phyloP scores from a whole-genome alignment of 92 coral and sea anemone species.

The Parazoanthus darwini region DNA sequence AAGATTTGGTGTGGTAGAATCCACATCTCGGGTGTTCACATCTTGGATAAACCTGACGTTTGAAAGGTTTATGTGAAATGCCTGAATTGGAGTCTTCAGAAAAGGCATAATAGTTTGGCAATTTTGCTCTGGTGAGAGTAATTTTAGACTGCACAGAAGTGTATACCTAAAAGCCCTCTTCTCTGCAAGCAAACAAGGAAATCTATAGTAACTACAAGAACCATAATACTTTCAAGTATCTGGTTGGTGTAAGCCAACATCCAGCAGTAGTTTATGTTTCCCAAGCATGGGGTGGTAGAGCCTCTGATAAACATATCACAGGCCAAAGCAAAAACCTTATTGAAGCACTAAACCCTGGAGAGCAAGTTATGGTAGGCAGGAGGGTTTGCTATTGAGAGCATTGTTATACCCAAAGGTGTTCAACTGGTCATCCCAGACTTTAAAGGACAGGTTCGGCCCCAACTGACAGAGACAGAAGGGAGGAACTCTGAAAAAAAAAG shows the following conservation, averaged over 20 bases:
- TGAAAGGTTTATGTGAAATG: conserved; percentile 33
- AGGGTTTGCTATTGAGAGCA: conserved; percentile 57
- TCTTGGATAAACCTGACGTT: conserved; percentile 52
- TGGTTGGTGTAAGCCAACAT: conserved; percentile 46
- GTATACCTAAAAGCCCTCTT: conserved; percentile 44
- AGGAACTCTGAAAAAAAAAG: conserved; percentile 30
- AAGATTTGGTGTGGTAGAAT: conserved; percentile 42
- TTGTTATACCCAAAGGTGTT: conserved; percentile 49
- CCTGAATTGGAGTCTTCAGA: not conserved
- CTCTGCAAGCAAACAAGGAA: conserved; percentile 45
- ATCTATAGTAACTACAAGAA: conserved; percentile 50
- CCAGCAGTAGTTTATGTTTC: conserved; percentile 48
- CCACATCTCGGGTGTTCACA: conserved; percentile 49
- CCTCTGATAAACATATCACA: conserved; percentile 42
- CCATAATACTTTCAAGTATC: conserved; percentile 49
- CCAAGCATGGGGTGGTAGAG: conserved; percentile 45
- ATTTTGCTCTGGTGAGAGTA: conserved; percentile 46
- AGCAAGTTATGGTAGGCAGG: conserved; percentile 51
- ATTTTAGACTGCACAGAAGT: conserved; percentile 57
- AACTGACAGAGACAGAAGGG: conserved; percentile 30
- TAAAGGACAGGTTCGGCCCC: conserved; percentile 38
- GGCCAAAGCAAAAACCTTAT: conserved; percentile 15
- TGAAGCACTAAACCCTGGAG: conserved; percentile 43
- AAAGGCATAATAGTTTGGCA: conserved; percentile 52
- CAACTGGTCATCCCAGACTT: conserved; percentile 26